Conservation (phyloP, 2,797 vertebrate species). For the Hypotaenidia okinawae region DNA sequence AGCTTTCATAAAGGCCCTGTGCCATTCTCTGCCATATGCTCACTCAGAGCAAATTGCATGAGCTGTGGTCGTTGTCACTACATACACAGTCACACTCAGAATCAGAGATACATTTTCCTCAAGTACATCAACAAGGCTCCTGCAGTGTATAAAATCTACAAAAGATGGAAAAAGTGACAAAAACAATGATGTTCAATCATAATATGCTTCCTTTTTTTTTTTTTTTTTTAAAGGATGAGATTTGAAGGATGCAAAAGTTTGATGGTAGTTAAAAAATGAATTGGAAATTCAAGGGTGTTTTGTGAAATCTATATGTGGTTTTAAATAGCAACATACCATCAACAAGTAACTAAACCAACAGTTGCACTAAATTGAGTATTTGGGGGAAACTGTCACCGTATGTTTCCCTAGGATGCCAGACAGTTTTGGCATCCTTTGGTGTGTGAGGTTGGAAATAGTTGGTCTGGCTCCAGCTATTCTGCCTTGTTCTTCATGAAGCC, state of each 20-base stretch:
- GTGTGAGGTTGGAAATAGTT: neutral
- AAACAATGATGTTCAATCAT: neutral
- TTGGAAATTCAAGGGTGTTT: neutral
- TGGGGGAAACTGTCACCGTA: neutral
- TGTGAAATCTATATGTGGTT: neutral
- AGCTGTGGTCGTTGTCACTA: neutral
- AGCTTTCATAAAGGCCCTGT: neutral
- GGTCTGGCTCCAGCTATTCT: neutral
- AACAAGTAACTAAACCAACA: neutral
- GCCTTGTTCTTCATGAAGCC: neutral
- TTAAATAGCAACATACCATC: constrained; percentile 19
- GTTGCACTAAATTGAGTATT: neutral
- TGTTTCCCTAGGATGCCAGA: constrained; percentile 10
- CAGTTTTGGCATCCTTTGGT: constrained; percentile 2
- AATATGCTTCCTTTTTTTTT: neutral
- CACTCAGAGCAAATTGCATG: neutral
- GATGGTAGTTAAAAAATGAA: neutral
- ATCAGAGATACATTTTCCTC: neutral
- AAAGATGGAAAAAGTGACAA: neutral
- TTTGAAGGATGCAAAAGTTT: neutral
- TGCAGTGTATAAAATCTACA: neutral
- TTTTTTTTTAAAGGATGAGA: neutral
- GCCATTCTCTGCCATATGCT: neutral
- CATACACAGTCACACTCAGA: neutral
- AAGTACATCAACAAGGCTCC: neutral